phyloP scores from a whole-genome alignment of 2,888 invertebrate genomes.

The Timandra comae region DNA sequence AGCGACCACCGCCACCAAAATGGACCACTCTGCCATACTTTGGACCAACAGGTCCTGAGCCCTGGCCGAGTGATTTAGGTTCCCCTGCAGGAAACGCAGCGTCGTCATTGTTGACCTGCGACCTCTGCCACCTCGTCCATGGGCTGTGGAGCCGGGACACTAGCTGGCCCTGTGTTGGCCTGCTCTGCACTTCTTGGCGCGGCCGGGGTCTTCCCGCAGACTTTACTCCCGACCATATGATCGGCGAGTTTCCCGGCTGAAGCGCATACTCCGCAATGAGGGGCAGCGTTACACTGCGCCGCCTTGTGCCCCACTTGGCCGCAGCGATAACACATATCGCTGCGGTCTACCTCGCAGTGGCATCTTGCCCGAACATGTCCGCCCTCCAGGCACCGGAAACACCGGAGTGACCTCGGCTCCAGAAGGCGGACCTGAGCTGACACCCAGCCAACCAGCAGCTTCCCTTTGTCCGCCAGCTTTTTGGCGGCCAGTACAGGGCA shows the following conservation, averaged over 20 bases:
- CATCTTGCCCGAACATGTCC: not conserved
- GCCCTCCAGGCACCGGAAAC: not conserved
- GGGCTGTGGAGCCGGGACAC: too few relatives aligned
- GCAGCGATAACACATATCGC: not conserved
- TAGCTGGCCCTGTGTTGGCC: too few relatives aligned
- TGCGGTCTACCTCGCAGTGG: not conserved
- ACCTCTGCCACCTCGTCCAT: too few relatives aligned
- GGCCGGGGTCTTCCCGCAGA: too few relatives aligned
- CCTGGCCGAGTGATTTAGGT: not conserved
- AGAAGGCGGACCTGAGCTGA: conserved; percentile 1
- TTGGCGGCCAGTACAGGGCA: not conserved
- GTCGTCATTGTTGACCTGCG: not conserved
- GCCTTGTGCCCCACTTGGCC: too few relatives aligned
- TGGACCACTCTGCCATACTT: conserved; percentile 6
- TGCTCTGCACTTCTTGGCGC: too few relatives aligned
- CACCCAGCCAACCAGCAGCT: not conserved
- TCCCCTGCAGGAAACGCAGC: not conserved
- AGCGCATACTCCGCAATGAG: too few relatives aligned
- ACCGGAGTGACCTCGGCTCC: not conserved
- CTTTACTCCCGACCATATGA: too few relatives aligned
- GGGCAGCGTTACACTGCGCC: too few relatives aligned
- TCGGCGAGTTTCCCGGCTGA: too few relatives aligned
- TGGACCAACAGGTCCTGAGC: conserved; percentile 10
- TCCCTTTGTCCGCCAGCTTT: not conserved
- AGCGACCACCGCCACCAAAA: conserved; percentile 4